Evolutionary conservation across 2,888 invertebrate genomes (phyloP).

Genomic region (Temnothorax rugatulus): DNA sequence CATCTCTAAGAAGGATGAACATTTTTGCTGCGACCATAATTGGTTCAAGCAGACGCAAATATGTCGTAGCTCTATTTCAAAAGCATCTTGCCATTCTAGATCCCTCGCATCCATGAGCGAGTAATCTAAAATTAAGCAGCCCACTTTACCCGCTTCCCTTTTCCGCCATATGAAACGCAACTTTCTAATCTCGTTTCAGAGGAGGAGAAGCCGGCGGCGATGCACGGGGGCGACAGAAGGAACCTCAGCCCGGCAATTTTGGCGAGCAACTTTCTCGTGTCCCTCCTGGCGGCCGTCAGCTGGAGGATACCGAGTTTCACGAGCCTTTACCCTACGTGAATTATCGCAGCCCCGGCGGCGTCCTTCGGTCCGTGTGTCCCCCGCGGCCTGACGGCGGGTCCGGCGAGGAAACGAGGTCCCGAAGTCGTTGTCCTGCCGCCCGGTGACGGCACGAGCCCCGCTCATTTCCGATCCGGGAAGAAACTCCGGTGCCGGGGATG

Average conservation of each 20-base stretch:
- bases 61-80: neutral
- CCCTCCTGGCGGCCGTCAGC: slow-evolving; percentile 83
- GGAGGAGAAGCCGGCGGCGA: slow-evolving; percentile 84
- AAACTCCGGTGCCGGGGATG: slow-evolving; percentile 4
- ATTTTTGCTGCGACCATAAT: neutral
- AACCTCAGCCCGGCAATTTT: slow-evolving; percentile 84
- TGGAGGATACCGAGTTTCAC: slow-evolving; percentile 86
- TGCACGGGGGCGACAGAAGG: slow-evolving; percentile 85
- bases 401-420: slow-evolving; percentile 41
- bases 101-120: neutral
- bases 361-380: slow-evolving; percentile 21
- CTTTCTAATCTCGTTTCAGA: slow-evolving; percentile 80
- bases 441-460: neutral
- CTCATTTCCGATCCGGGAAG: slow-evolving; percentile 14
- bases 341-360: slow-evolving; percentile 57
- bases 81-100: neutral
- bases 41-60: neutral
- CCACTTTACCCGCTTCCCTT: neutral
- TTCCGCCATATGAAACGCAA: slow-evolving; percentile 47
- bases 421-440: slow-evolving; percentile 23
- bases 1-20: neutral
- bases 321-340: slow-evolving; percentile 85
- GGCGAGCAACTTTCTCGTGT: slow-evolving; percentile 84
- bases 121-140: neutral
- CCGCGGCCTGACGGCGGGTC: slow-evolving; percentile 3